These are phyloP conservation scores for Mesorhabditis belari DNA, from an alignment of 2,888 invertebrate species.

Conservation along the genomic window DNA sequence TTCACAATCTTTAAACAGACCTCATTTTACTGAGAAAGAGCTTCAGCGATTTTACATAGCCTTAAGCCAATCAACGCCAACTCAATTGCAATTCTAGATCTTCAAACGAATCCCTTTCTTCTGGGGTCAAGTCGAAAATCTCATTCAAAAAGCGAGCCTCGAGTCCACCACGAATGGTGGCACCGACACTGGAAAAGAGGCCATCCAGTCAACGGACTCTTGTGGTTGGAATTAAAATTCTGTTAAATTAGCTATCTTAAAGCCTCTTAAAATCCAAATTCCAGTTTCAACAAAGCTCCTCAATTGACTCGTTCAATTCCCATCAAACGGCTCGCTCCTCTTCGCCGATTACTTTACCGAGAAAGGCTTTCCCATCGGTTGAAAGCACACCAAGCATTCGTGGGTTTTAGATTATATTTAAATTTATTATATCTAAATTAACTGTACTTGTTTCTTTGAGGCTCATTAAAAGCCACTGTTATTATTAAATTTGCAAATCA, in stretches of 20 bases:
- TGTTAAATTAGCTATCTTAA: neutral
- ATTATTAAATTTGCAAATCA: neutral
- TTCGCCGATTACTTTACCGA: conserved; percentile 6
- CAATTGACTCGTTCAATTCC: conserved; percentile 25
- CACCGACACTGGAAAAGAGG: conserved; percentile 11
- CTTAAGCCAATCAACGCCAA: too few relatives aligned
- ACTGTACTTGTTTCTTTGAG: neutral
- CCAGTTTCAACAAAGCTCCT: conserved; percentile 18
- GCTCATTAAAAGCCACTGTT: neutral
- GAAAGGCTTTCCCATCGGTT: conserved; percentile 3
- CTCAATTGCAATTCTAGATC: conserved; percentile 8
- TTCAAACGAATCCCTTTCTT: conserved; percentile 23
- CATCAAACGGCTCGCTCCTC: conserved; percentile 19
- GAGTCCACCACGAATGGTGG: conserved; percentile 15
- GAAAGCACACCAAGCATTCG: neutral
- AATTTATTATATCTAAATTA: too few relatives aligned
- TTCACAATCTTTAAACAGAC: too few relatives aligned
- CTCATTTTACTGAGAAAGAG: too few relatives aligned
- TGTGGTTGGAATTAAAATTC: conserved; percentile 11
- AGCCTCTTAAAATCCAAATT: conserved; percentile 14
- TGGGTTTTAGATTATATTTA: too few relatives aligned
- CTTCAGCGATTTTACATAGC: too few relatives aligned
- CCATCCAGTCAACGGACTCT: conserved; percentile 12
- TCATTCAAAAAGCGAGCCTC: conserved; percentile 23
- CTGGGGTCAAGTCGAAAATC: conserved; percentile 27